Percentiles rank a stretch among this genome's conserved stretches.
phyloP scores from a whole-genome alignment of 1,140 invertebrate genomes.

The Drosophila parabipectinata region DNA sequence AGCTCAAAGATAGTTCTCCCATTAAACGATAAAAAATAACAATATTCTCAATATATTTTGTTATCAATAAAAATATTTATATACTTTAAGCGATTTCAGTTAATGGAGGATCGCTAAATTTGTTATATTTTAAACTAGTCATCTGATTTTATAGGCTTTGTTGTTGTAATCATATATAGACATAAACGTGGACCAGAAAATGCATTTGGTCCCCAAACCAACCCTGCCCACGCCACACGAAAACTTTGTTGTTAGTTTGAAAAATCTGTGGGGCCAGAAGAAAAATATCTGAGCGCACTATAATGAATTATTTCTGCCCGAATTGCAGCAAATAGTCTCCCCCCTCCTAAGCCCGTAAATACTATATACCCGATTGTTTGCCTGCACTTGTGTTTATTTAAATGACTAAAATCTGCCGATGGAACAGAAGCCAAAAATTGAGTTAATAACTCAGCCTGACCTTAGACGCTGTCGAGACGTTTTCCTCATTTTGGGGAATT shows the following conservation, averaged over 20 bases:
- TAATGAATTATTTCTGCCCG: constrained; percentile 40
- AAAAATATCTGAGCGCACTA: constrained; percentile 44
- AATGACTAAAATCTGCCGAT: constrained; percentile 67
- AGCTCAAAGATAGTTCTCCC: background rate
- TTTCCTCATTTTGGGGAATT: constrained; percentile 52
- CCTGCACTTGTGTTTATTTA: constrained; percentile 61
- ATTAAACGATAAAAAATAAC: no score
- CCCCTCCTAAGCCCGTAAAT: background rate
- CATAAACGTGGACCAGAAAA: constrained; percentile 24
- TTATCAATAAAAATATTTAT: no score
- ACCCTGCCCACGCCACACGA: constrained; percentile 44
- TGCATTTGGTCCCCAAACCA: constrained; percentile 34
- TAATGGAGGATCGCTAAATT: background rate
- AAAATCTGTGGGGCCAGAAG: constrained; percentile 29
- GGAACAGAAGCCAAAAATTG: constrained; percentile 68
- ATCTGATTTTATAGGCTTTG: background rate
- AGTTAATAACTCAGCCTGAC: constrained; percentile 72
- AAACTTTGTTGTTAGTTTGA: constrained; percentile 59
- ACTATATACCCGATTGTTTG: background rate
- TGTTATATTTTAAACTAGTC: background rate
- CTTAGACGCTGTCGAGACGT: constrained; percentile 44
- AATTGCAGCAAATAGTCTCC: constrained; percentile 53
- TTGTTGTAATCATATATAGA: constrained; percentile 24
- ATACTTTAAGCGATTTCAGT: background rate
- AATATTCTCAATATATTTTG: no score